Conservation (phyloP, 1,140 invertebrate species). For the Cyclina sinensis region DNA sequence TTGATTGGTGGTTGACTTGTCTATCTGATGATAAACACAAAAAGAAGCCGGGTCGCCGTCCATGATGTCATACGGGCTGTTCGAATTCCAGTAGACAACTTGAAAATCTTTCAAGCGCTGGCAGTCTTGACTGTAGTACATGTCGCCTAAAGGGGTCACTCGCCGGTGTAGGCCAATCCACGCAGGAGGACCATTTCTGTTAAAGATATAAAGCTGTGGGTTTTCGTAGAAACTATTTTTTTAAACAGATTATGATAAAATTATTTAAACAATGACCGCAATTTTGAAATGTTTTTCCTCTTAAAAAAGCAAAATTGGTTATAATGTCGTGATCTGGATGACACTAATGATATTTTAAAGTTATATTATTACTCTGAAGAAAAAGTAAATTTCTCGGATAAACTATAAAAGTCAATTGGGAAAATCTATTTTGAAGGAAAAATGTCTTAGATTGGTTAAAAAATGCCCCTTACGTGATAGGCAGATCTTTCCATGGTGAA, state of each 20-base stretch:
- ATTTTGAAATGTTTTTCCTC: background rate
- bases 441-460: no score
- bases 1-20: background rate
- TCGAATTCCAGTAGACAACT: constrained; percentile 33
- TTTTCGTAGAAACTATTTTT: no score
- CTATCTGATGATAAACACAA: constrained; percentile 24
- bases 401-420: no score
- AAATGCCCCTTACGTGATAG: constrained; percentile 29
- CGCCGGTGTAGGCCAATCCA: constrained; percentile 41
- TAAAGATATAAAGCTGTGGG: no score
- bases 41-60: constrained; percentile 1
- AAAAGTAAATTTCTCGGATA: no score
- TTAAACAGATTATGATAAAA: background rate
- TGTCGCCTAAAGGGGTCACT: background rate
- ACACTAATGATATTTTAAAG: no score
- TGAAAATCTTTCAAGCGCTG: background rate
- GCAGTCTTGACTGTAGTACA: constrained; percentile 30
- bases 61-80: background rate
- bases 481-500: constrained; percentile 45
- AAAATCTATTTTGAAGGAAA: no score
- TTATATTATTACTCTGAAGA: no score
- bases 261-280: background rate
- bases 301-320: no score
- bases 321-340: no score
- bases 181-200: constrained; percentile 34